phyloP scores from a whole-genome alignment of 2,888 invertebrate genomes.

The Mantis religiosa region DNA sequence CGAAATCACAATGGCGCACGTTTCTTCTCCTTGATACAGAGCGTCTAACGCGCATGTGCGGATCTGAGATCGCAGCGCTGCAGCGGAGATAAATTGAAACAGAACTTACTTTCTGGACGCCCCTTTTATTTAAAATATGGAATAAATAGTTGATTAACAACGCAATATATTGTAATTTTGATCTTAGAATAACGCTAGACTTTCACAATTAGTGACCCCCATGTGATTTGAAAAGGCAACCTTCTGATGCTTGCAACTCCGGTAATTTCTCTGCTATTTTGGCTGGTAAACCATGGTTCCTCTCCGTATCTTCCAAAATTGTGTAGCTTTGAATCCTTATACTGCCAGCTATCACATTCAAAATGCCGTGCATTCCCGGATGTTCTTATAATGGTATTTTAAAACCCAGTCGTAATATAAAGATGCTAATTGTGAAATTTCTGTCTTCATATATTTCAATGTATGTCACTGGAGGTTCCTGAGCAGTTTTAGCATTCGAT shows the following conservation, averaged over 20 bases:
- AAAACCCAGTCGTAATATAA: conserved; percentile 41
- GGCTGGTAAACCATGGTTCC: not conserved
- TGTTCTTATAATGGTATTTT: conserved; percentile 46
- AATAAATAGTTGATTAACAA: too few species aligned
- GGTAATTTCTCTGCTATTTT: conserved; percentile 36
- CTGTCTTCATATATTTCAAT: conserved; percentile 78
- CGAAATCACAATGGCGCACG: too few species aligned
- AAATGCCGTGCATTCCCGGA: conserved; percentile 46
- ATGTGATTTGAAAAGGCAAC: too few species aligned
- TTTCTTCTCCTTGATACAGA: too few species aligned
- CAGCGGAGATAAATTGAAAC: too few species aligned
- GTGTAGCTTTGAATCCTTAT: conserved; percentile 37
- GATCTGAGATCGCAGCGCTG: too few species aligned
- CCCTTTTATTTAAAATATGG: too few species aligned
- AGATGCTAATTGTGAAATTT: conserved; percentile 41
- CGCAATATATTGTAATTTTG: too few species aligned
- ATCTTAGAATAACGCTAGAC: too few species aligned
- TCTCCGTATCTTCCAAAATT: not conserved
- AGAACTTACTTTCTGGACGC: too few species aligned
- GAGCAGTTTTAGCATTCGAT: conserved; percentile 36
- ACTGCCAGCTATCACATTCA: conserved; percentile 40
- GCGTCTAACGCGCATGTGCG: too few species aligned
- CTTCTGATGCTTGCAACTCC: conserved; percentile 12
- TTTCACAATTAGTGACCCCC: too few species aligned
- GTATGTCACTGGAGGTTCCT: conserved; percentile 74